Evolutionary conservation across 2,113 vertebrate genomes (phyloP).

Genomic region (Eclectus roratus): DNA sequence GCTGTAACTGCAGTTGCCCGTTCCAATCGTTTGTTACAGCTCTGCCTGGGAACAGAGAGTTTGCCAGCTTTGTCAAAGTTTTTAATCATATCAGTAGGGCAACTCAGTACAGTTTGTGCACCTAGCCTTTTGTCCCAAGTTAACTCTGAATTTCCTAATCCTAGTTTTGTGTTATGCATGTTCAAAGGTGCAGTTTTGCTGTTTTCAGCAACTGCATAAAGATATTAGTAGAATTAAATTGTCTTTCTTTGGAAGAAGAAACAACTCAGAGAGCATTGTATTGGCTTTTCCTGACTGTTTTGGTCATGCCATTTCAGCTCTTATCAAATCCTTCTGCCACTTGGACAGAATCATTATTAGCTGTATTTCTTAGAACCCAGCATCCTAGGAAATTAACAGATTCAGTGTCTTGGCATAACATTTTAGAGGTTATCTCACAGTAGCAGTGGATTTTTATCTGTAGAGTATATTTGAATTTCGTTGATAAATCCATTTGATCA

Average conservation of each 20-base stretch:
- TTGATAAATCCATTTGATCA: not conserved
- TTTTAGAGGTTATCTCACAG: accelerated
- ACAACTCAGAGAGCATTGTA: not conserved
- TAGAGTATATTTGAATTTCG: not conserved
- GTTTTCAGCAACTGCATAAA: not conserved
- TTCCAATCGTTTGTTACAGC: not conserved
- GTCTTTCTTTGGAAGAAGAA: not conserved
- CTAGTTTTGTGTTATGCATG: not conserved
- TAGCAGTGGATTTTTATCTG: not conserved
- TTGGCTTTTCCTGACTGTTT: not conserved
- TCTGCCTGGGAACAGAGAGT: not conserved
- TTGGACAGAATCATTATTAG: not conserved
- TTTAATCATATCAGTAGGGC: not conserved
- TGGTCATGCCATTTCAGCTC: not conserved
- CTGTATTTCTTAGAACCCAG: not conserved
- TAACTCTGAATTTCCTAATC: not conserved
- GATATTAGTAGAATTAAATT: not conserved
- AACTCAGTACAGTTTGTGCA: not conserved
- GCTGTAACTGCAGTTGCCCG: not conserved
- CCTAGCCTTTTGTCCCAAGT: not conserved
- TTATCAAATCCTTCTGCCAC: not conserved
- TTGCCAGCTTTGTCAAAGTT: not conserved
- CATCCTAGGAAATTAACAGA: not conserved
- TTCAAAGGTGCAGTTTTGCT: not conserved
- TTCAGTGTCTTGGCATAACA: not conserved